Conservation (phyloP, 2,888 invertebrate species). For the Dicyrtomina minuta region DNA sequence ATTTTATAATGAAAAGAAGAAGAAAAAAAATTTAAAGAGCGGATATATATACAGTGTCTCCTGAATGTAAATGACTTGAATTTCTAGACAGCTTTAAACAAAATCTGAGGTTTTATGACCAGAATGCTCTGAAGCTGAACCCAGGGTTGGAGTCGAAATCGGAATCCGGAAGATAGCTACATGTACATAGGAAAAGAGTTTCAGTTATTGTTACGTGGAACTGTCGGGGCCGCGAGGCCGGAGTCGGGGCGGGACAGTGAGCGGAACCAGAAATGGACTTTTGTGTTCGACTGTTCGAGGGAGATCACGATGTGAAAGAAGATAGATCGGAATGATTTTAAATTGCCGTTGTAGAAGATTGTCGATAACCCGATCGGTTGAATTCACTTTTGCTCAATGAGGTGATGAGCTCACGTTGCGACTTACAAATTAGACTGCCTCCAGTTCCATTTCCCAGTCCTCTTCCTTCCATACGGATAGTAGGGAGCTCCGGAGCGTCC, state of each 20-base stretch:
- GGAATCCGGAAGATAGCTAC: too few species aligned
- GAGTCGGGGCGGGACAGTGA: not conserved
- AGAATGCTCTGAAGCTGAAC: too few species aligned
- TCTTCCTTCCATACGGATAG: not conserved
- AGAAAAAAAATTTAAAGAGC: too few species aligned
- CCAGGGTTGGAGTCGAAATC: too few species aligned
- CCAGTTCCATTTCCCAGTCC: not conserved
- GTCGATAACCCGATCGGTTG: constrained; percentile 23
- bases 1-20: too few species aligned
- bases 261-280: not conserved
- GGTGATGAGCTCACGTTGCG: constrained; percentile 25
- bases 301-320: constrained; percentile 11
- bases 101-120: too few species aligned
- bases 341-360: constrained; percentile 30
- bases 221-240: not conserved
- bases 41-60: too few species aligned
- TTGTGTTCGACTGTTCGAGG: not conserved
- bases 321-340: constrained; percentile 27
- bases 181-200: not conserved
- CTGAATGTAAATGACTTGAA: too few species aligned
- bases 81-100: too few species aligned
- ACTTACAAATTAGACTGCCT: constrained; percentile 24
- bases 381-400: constrained; percentile 31
- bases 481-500: not conserved
- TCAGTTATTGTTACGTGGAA: not conserved